These are phyloP conservation scores for Pachycephala philippinensis DNA, from an alignment of 2,113 vertebrate genomes.

Conservation along the genomic window DNA sequence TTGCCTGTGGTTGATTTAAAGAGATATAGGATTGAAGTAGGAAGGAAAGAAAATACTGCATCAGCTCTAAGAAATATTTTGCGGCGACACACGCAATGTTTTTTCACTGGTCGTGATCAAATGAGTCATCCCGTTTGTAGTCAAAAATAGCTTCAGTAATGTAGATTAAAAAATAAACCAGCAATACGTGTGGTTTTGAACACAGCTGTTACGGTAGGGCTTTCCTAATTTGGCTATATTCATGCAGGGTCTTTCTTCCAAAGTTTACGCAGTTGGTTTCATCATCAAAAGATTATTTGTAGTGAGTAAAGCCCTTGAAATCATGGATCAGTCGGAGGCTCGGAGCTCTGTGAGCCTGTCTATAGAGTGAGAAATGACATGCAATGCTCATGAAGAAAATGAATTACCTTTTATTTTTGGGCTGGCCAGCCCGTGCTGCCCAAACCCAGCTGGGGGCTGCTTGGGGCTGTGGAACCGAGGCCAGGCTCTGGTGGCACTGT, in stretches of 20 bases:
- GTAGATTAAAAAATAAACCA: neutral
- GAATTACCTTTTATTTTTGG: neutral
- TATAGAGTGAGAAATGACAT: neutral
- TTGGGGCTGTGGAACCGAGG: accelerated
- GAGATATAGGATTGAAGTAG: neutral
- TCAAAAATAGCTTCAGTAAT: conserved; percentile 30
- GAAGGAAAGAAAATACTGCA: neutral
- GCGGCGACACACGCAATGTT: neutral
- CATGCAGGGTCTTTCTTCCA: neutral
- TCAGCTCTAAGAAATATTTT: neutral
- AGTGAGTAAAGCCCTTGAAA: neutral
- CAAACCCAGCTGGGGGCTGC: neutral
- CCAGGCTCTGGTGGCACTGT: accelerated
- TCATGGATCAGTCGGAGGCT: neutral
- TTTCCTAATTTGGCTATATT: conserved; percentile 62
- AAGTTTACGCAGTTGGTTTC: neutral
- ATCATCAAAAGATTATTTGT: conserved; percentile 35
- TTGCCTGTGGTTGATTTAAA: neutral
- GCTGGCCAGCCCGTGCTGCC: neutral
- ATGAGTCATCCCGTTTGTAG: conserved; percentile 46
- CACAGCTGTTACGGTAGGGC: neutral
- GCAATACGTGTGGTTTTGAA: neutral
- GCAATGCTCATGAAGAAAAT: accelerated
- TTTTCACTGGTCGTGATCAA: neutral
- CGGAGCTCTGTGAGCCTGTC: neutral